phyloP scores from a whole-genome alignment of 1,140 invertebrate genomes.

The Ericerus pela region DNA sequence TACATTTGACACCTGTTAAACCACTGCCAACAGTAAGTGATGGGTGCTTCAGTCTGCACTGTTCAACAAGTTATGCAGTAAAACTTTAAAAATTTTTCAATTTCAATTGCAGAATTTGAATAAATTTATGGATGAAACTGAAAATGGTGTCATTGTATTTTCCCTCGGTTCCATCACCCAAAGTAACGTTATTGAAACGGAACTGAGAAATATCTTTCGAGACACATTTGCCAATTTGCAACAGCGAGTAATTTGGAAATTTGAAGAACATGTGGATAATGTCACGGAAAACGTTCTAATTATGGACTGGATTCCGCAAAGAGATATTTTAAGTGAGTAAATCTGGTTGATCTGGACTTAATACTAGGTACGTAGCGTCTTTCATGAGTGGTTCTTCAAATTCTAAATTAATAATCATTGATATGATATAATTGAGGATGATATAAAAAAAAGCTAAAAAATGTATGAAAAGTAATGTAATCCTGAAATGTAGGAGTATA shows the following conservation, averaged over 20 bases:
- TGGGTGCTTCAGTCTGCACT: background rate
- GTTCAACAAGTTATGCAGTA: too few species aligned
- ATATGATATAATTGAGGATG: too few species aligned
- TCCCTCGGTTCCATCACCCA: slow-evolving; percentile 39
- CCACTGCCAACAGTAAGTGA: slow-evolving; percentile 16
- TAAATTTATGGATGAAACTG: slow-evolving; percentile 38
- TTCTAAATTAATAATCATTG: too few species aligned
- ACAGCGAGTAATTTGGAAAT: slow-evolving; percentile 45
- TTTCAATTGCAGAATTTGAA: slow-evolving; percentile 38
- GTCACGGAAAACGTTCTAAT: slow-evolving; percentile 36
- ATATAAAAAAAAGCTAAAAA: too few species aligned
- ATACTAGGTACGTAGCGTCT: too few species aligned
- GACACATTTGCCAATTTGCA: slow-evolving; percentile 39
- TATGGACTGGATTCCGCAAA: slow-evolving; percentile 44
- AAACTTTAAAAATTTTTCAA: too few species aligned
- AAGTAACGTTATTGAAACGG: slow-evolving; percentile 20
- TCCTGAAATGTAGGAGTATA: too few species aligned
- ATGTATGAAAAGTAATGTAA: too few species aligned
- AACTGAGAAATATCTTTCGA: slow-evolving; percentile 38
- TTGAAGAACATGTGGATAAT: slow-evolving; percentile 32
- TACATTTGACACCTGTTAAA: slow-evolving; percentile 32
- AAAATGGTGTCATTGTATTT: slow-evolving; percentile 47
- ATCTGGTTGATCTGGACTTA: too few species aligned
- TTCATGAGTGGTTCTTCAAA: too few species aligned
- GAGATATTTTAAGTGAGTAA: slow-evolving; percentile 38